Evolutionary conservation across 1,140 invertebrate genomes (phyloP).

Genomic region (Bombus pyrosoma): DNA sequence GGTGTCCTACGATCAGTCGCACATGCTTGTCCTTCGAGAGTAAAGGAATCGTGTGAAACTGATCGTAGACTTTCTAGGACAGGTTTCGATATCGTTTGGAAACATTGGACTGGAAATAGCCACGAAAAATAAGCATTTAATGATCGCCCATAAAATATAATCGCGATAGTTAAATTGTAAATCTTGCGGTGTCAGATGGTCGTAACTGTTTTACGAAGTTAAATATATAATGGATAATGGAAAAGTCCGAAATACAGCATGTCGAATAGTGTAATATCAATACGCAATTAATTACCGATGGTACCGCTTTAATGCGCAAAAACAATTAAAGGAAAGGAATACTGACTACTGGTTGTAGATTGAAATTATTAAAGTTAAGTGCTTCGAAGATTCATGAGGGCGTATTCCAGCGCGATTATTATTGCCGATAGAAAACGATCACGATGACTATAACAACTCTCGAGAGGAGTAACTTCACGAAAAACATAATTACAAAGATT

Average conservation of each 20-base stretch:
- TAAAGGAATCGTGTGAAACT: neutral
- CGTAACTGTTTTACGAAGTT: neutral
- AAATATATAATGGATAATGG: neutral
- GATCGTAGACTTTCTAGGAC: neutral
- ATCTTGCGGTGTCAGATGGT: neutral
- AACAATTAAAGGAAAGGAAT: neutral
- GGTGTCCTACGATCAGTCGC: too few relatives aligned
- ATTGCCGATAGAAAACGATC: neutral
- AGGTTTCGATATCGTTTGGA: neutral
- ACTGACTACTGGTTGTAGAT: neutral
- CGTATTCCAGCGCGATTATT: neutral
- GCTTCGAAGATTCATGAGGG: neutral
- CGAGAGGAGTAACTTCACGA: neutral
- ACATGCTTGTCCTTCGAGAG: neutral
- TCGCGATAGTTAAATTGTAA: neutral
- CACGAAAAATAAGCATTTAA: neutral
- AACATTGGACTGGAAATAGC: neutral
- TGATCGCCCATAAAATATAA: neutral
- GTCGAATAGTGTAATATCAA: neutral
- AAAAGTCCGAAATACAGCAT: neutral
- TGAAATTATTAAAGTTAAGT: slow-evolving; percentile 16
- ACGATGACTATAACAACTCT: neutral
- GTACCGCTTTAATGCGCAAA: neutral
- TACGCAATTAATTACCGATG: neutral
- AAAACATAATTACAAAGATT: slow-evolving; percentile 31